Evolutionary conservation across 2,113 vertebrate species (phyloP), one percentile per base, ranked within the genome.

Genomic region (Lampris incognitus): DNA sequence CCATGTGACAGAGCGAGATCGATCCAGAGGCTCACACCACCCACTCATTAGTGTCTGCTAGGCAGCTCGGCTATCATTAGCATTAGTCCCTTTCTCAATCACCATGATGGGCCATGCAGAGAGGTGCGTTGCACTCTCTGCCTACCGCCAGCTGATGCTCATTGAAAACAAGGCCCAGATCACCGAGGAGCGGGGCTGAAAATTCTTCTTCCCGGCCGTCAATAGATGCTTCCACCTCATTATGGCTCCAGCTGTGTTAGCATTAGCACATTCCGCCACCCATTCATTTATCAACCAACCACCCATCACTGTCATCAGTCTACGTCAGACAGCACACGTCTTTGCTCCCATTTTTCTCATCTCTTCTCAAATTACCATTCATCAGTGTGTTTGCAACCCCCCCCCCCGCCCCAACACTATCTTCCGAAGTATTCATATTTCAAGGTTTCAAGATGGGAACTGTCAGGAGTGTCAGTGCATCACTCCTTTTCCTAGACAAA

Each of bases 31-130:
- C 59, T 63, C 24, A 49, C 52, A 54, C 41, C 62, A 40, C 44
- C 52, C 50, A 65, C 61, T 82, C 67, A 78, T 82, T 81, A 77
- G 66, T 41, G 74, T 65, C 69, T 67, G 63, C 75, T 60, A 67
- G 73, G 55, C 74, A 78, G 69, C 65, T 49, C 24, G 0, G 69
- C 56, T 67, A 77, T 79, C 81, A 84, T 86, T 86, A 85, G 63
- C 80, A 86, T 82, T 72, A 78, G 73, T 65, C 51, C 42, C 13
- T 46, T 73, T 63, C 74, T 84, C 76, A 72, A 65, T 88, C 77
- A 77, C 69, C 0, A 44, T 65, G 87, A 81, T 79, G 74, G 74
- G 78, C 60, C 62, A 9, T n/a, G 46, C 0, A 64, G 67, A 64
- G 67, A 74, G 64, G 40, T 37, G 11, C 39, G 1, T 64, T 50